Conservation (phyloP, 1,140 invertebrate genomes). For the Pteromalus puparum region DNA sequence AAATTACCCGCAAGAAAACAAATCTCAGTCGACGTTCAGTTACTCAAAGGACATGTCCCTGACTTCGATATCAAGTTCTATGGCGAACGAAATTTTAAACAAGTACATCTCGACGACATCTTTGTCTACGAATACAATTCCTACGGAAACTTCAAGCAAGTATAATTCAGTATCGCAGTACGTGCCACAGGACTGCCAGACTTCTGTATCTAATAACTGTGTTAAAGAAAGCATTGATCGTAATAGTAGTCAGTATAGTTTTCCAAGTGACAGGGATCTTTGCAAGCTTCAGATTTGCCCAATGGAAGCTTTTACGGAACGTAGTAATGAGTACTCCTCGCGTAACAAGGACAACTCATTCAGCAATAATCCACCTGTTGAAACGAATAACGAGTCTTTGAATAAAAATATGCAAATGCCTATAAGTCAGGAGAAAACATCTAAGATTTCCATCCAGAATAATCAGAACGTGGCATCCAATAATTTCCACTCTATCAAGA, state of each 20-base stretch:
- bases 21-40: constrained; percentile 40
- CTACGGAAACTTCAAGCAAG: constrained; percentile 35
- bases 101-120: constrained; percentile 51
- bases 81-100: constrained; percentile 50
- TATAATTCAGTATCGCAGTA: constrained; percentile 39
- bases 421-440: constrained; percentile 30
- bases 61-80: constrained; percentile 43
- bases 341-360: constrained; percentile 43
- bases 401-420: constrained; percentile 42
- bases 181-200: constrained; percentile 33
- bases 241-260: constrained; percentile 38
- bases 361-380: constrained; percentile 18
- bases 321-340: constrained; percentile 34
- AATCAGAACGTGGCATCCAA: constrained; percentile 35
- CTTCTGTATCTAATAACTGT: constrained; percentile 39
- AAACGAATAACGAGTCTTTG: constrained; percentile 8
- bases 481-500: constrained; percentile 43
- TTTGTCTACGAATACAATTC: constrained; percentile 38
- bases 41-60: constrained; percentile 44
- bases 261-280: constrained; percentile 45
- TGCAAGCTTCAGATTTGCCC: constrained; percentile 51
- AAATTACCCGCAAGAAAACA: constrained; percentile 41
- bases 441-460: constrained; percentile 26
- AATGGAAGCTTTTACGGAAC: constrained; percentile 47
- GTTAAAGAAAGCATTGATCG: constrained; percentile 45